Evolutionary conservation across 2,113 vertebrate species (phyloP).

Genomic region (Variabilichromis moorii): DNA sequence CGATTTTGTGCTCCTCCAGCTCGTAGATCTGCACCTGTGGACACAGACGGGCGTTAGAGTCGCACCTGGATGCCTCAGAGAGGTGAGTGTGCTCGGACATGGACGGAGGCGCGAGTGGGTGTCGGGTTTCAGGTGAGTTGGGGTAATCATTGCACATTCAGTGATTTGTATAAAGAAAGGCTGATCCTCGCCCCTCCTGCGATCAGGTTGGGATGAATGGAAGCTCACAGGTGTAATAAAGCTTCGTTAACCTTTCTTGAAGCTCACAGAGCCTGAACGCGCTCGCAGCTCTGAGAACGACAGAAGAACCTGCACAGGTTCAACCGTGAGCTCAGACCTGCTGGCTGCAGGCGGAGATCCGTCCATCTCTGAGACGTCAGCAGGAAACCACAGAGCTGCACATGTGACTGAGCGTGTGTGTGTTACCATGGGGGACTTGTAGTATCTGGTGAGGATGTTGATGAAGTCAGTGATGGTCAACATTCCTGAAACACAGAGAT

Average conservation of each 20-base stretch:
- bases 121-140: neutral
- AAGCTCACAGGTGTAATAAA: neutral
- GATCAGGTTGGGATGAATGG: neutral
- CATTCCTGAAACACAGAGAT: constrained; percentile 75
- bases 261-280: neutral
- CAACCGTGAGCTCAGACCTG: neutral
- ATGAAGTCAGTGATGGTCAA: constrained; percentile 98
- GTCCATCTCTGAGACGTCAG: neutral
- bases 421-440: constrained; percentile 91
- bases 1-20: constrained; percentile 96
- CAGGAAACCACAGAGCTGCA: neutral
- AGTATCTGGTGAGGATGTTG: constrained; percentile 96
- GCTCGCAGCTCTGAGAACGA: neutral
- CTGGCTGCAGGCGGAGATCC: neutral
- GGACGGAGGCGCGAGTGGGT: fast-evolving
- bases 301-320: neutral
- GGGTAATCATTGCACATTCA: neutral
- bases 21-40: constrained; percentile 96
- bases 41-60: neutral
- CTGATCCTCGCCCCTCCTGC: neutral
- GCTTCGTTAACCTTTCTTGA: neutral
- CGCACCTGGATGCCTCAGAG: neutral
- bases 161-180: neutral
- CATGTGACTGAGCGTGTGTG: neutral
- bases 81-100: neutral